Evolutionary conservation across 2,113 vertebrate species (phyloP).

Genomic region (Tachysurus fulvidraco): DNA sequence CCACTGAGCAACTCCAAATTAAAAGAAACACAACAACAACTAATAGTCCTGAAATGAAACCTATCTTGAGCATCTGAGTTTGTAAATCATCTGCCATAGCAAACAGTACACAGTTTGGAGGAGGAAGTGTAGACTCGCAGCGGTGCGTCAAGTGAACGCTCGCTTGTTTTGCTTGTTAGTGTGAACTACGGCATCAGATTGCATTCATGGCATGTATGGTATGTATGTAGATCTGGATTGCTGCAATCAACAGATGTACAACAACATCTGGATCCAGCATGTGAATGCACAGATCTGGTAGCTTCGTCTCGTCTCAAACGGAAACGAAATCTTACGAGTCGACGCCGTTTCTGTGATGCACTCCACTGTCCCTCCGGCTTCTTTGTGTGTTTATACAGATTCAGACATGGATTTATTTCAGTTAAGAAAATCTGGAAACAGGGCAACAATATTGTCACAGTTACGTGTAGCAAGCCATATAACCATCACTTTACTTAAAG

Average conservation of each 20-base stretch:
- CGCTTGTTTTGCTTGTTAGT: background rate
- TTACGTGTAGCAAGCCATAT: background rate
- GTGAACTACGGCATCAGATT: background rate
- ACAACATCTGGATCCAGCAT: constrained; percentile 11
- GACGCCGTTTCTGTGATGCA: background rate
- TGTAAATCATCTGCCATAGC: background rate
- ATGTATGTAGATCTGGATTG: background rate
- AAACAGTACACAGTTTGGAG: background rate
- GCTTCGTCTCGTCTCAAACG: background rate
- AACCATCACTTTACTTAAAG: background rate
- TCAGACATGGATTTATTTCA: background rate
- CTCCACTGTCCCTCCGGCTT: too few relatives aligned
- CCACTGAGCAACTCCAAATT: background rate
- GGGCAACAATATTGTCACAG: background rate
- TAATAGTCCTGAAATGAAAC: background rate
- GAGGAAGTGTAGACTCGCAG: background rate
- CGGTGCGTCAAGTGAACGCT: background rate
- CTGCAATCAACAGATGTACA: constrained; percentile 10
- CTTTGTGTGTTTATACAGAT: background rate
- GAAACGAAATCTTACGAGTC: background rate
- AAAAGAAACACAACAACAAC: background rate
- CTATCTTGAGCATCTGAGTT: background rate
- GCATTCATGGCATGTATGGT: constrained; percentile 5
- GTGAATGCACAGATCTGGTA: background rate
- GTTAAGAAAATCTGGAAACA: background rate